Evolutionary conservation across 1,140 invertebrate species (phyloP).

Genomic region (Nebria ingens): DNA sequence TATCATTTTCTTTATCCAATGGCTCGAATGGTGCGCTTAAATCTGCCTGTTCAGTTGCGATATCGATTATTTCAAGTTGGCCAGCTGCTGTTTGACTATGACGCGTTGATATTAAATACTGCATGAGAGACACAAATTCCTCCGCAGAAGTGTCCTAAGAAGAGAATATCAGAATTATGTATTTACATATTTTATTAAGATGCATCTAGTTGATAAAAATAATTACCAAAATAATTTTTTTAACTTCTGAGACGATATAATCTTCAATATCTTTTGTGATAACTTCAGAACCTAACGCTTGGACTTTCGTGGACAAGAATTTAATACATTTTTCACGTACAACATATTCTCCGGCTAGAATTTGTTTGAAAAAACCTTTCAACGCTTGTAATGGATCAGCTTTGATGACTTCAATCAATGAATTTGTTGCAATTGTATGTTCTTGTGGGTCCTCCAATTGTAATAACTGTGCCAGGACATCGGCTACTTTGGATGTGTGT

Average conservation of each 20-base stretch:
- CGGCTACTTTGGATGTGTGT: slow-evolving; percentile 76
- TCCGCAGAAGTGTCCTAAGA: slow-evolving; percentile 77
- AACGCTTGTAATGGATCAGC: slow-evolving; percentile 57
- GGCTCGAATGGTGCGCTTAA: slow-evolving; percentile 61
- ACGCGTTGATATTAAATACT: slow-evolving; percentile 67
- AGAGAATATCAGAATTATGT: slow-evolving; percentile 16
- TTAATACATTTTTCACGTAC: slow-evolving; percentile 81
- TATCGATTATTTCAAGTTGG: slow-evolving; percentile 75
- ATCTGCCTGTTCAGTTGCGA: slow-evolving; percentile 74
- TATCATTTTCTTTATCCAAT: slow-evolving; percentile 63
- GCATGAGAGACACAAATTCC: slow-evolving; percentile 86
- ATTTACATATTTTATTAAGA: slow-evolving; percentile 10
- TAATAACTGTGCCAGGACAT: slow-evolving; percentile 83
- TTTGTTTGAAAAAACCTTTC: slow-evolving; percentile 78
- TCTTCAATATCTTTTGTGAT: slow-evolving; percentile 82
- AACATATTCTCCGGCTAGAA: slow-evolving; percentile 60
- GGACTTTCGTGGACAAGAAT: slow-evolving; percentile 76
- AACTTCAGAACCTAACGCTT: slow-evolving; percentile 63
- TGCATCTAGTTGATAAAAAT: slow-evolving; percentile 9
- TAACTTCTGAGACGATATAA: slow-evolving; percentile 71
- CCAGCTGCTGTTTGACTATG: slow-evolving; percentile 69
- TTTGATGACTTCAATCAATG: slow-evolving; percentile 47
- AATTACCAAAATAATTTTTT: slow-evolving; percentile 70
- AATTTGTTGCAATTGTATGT: slow-evolving; percentile 66
- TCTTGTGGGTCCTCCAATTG: slow-evolving; percentile 75